Conservation (phyloP, 2,888 invertebrate species). For the Pharmacophagus antenor region DNA sequence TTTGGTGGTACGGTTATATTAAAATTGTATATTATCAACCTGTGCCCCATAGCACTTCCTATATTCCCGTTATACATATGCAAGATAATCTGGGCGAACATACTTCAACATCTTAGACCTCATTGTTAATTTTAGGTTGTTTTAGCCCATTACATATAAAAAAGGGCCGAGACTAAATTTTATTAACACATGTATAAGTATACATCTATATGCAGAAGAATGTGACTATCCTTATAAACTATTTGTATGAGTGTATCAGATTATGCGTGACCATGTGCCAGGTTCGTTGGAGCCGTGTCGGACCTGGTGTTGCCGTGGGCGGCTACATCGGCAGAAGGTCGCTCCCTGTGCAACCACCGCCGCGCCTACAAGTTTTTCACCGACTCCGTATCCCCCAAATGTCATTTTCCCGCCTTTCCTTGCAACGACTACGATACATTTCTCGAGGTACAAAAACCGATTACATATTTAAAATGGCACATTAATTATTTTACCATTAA, state of each 20-base stretch:
- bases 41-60: no score
- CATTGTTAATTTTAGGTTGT: no score
- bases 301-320: constrained; percentile 94
- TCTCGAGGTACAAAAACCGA: constrained; percentile 72
- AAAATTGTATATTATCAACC: no score
- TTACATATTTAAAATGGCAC: neutral
- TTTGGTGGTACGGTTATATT: no score
- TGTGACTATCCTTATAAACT: neutral
- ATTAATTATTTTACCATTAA: neutral
- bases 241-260: neutral
- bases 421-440: constrained; percentile 93
- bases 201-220: no score
- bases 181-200: no score
- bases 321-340: constrained; percentile 84
- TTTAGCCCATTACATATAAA: no score
- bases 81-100: no score
- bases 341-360: constrained; percentile 95
- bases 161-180: no score
- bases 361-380: constrained; percentile 97
- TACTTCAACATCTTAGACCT: no score
- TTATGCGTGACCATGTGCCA: constrained; percentile 33
- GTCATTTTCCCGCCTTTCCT: constrained; percentile 94
- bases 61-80: no score
- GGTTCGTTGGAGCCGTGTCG: constrained; percentile 93
- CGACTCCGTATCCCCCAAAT: constrained; percentile 94